Evolutionary conservation across 2,888 invertebrate genomes (phyloP).

Genomic region (Stenodera caucasica): DNA sequence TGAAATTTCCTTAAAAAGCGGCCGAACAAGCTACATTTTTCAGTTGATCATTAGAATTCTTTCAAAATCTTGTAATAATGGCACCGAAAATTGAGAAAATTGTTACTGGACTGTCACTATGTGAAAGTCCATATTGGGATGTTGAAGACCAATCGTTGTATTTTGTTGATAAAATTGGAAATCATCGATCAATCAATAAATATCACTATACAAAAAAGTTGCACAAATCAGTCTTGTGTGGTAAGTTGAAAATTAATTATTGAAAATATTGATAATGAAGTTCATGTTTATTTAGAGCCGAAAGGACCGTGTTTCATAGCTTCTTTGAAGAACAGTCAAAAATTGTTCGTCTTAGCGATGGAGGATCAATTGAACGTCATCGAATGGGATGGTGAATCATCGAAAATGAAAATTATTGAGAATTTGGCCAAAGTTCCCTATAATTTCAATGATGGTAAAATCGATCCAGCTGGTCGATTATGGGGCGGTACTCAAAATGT

Average conservation of each 20-base stretch:
- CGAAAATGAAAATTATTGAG: slow-evolving; percentile 56
- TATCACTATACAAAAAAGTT: slow-evolving; percentile 4
- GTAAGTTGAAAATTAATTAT: no score
- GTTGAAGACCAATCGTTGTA: no score
- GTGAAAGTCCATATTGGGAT: no score
- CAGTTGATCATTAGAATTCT: no score
- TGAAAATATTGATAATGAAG: no score
- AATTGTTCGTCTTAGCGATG: slow-evolving; percentile 64
- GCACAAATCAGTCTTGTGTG: background rate
- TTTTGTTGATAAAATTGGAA: no score
- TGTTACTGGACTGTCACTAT: no score
- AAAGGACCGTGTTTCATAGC: slow-evolving; percentile 59
- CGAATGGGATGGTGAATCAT: slow-evolving; percentile 63
- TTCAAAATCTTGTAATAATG: no score
- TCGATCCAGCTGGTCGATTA: slow-evolving; percentile 69
- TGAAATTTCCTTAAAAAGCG: no score
- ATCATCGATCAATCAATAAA: slow-evolving; percentile 34
- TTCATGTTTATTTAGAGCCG: slow-evolving; percentile 27
- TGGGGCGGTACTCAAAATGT: slow-evolving; percentile 62
- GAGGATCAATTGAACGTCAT: slow-evolving; percentile 62
- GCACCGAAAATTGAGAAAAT: slow-evolving; percentile 34
- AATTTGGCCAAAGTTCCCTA: slow-evolving; percentile 60
- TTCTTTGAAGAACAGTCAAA: slow-evolving; percentile 63
- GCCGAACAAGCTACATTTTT: no score
- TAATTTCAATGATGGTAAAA: slow-evolving; percentile 75